phyloP scores from a whole-genome alignment of 30 jellyfish, hydroid and myxozoan genomes.

The Hydractinia echinata region DNA sequence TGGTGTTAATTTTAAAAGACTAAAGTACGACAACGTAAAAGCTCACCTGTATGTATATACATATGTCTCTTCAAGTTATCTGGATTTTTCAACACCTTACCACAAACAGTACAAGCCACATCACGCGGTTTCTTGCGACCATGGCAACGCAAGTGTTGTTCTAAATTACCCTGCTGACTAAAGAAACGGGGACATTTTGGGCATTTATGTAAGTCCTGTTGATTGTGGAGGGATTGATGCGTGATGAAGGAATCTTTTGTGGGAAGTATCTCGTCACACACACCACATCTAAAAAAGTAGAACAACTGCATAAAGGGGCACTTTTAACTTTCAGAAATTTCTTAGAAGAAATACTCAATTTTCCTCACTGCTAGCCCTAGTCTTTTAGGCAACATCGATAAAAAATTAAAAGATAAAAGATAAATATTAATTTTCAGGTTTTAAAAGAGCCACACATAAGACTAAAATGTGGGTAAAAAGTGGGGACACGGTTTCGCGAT shows the following conservation, averaged over 20 bases:
- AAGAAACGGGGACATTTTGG: constrained; percentile 7
- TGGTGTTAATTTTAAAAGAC: no score
- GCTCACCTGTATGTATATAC: constrained; percentile 48
- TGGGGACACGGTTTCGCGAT: no score
- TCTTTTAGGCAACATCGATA: no score
- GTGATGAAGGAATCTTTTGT: not conserved
- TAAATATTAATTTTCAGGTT: no score
- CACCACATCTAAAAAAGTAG: not conserved
- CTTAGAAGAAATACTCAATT: no score
- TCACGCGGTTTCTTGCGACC: constrained; percentile 20
- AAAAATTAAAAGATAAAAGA: no score
- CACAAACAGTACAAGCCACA: constrained; percentile 39
- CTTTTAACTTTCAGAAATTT: no score
- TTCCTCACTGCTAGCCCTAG: no score
- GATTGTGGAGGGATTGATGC: not conserved
- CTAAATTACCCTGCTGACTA: constrained; percentile 4
- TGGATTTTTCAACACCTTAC: constrained; percentile 22
- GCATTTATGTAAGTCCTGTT: not conserved
- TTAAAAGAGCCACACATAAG: no score
- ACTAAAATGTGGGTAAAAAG: no score
- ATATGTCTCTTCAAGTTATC: constrained; percentile 43
- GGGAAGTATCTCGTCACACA: constrained; percentile 1
- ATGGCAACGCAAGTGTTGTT: not conserved
- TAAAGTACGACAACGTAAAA: no score
- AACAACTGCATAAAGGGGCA: no score